A percentile compares a stretch with the other conserved stretches of the same genome.
Evolutionary conservation across 2,113 vertebrate genomes (phyloP).

Genomic region (Rattus rattus): DNA sequence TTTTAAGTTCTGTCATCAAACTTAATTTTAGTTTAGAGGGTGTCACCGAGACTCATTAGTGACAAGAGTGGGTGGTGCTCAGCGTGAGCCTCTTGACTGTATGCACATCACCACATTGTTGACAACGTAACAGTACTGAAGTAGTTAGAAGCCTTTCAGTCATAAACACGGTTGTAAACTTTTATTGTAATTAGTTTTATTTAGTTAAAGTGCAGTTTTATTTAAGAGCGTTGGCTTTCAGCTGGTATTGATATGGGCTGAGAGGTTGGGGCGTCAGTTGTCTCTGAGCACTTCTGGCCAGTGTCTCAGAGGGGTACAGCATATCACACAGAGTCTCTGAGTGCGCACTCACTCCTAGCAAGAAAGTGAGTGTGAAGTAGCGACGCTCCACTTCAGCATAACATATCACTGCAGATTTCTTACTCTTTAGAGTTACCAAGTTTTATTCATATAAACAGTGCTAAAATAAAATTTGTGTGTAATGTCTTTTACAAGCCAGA

Average conservation of each 20-base stretch:
- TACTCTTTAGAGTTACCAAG: conserved; percentile 3
- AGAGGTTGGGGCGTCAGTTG: neutral
- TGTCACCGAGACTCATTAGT: neutral
- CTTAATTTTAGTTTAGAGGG: neutral
- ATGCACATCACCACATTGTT: neutral
- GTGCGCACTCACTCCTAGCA: neutral
- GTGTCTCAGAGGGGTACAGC: neutral
- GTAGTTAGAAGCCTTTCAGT: neutral
- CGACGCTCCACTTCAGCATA: neutral
- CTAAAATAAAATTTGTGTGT: neutral
- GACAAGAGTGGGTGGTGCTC: neutral
- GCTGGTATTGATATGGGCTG: neutral
- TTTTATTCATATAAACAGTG: conserved; percentile 7
- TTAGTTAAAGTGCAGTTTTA: neutral
- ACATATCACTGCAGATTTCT: neutral
- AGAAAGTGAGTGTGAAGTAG: conserved; percentile 16
- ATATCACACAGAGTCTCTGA: neutral
- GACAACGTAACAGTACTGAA: conserved; percentile 5
- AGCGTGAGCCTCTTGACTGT: neutral
- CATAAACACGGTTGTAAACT: neutral
- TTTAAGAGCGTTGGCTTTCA: neutral
- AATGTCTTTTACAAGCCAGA: neutral
- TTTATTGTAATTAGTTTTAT: conserved; percentile 31
- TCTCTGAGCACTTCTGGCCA: neutral
- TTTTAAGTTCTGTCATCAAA: neutral